A percentile compares a stretch with the other conserved stretches of the same genome.
These are phyloP conservation scores for Gorsachius goisagi DNA, from an alignment of 2,113 vertebrate species.

Conservation along the genomic window DNA sequence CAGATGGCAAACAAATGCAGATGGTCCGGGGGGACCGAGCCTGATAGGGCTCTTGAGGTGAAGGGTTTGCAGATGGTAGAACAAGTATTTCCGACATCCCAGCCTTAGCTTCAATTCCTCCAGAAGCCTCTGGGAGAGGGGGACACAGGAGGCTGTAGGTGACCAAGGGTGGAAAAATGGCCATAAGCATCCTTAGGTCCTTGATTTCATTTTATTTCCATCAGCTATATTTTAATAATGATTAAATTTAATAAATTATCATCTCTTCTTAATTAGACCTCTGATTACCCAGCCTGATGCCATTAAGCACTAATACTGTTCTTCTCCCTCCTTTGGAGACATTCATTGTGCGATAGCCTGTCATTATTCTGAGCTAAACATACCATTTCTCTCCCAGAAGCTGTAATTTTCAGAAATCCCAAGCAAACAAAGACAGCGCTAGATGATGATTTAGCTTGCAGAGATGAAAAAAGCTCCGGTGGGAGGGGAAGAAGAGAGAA, in stretches of 20 bases:
- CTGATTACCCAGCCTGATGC: constrained; percentile 28
- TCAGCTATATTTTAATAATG: not conserved
- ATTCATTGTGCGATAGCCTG: constrained; percentile 11
- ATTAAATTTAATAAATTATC: constrained; percentile 12
- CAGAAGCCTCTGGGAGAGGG: not conserved
- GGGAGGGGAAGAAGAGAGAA: not conserved
- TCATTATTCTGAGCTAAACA: constrained; percentile 52
- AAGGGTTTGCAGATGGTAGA: not conserved
- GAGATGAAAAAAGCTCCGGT: not conserved
- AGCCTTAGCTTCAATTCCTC: not conserved
- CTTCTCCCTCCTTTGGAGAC: constrained; percentile 37
- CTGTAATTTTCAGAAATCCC: constrained; percentile 49
- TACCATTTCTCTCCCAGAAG: constrained; percentile 52
- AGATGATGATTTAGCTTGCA: not conserved
- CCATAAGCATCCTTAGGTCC: not conserved
- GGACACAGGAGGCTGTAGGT: not conserved
- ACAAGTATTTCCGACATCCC: not conserved
- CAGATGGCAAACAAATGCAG: not conserved
- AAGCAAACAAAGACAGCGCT: constrained; percentile 38
- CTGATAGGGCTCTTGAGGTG: not conserved
- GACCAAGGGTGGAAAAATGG: not conserved
- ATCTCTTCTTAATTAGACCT: constrained; percentile 21
- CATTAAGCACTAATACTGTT: constrained; percentile 22
- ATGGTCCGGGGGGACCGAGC: not conserved
- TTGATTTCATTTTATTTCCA: not conserved